phyloP scores from a whole-genome alignment of 2,888 invertebrate species.

The Cantharis rufa region DNA sequence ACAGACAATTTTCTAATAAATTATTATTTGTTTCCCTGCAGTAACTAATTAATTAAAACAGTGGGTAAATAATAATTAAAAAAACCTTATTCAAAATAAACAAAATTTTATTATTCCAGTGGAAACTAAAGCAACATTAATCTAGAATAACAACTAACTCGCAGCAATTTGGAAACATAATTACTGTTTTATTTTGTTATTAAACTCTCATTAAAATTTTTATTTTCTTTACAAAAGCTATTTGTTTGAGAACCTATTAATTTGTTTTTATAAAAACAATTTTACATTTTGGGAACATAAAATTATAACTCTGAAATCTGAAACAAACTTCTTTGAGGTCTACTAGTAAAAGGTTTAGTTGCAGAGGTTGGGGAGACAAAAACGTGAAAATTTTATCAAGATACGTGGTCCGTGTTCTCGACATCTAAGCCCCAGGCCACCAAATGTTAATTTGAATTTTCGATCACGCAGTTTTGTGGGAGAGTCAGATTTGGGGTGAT shows the following conservation, averaged over 20 bases:
- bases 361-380: conserved; percentile 12
- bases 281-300: conserved; percentile 15
- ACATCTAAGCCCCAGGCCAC: conserved; percentile 34
- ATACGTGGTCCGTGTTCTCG: conserved; percentile 28
- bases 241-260: neutral
- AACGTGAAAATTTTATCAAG: conserved; percentile 11
- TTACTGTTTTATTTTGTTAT: neutral
- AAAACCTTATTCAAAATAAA: neutral
- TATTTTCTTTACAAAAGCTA: neutral
- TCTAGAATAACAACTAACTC: neutral
- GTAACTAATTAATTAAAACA: neutral
- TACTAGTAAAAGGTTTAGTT: conserved; percentile 21
- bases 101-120: neutral
- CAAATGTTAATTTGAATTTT: conserved; percentile 40
- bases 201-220: neutral
- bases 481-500: conserved; percentile 27
- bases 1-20: neutral
- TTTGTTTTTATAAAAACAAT: neutral
- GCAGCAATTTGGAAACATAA: neutral
- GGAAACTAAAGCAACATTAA: neutral
- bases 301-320: too few relatives aligned
- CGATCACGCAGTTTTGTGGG: conserved; percentile 34
- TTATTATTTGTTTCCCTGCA: neutral
- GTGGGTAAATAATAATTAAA: neutral
- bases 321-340: conserved; percentile 34